Percentiles rank a stretch among this genome's conserved stretches.
phyloP scores from a whole-genome alignment of 2,113 vertebrate species.

The Numenius arquata region DNA sequence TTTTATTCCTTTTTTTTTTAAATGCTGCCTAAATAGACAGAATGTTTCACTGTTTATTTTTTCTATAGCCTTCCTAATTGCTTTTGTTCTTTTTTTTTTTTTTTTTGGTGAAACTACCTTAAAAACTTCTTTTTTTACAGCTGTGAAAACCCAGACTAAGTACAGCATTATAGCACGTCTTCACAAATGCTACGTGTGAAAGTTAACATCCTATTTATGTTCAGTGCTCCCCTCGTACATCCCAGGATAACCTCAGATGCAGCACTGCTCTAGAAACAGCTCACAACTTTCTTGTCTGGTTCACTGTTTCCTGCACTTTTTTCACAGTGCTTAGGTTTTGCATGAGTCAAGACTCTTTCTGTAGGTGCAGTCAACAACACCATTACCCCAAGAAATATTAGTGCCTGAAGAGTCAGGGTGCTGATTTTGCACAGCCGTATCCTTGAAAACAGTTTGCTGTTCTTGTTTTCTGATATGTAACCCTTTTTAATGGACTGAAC shows the following conservation, averaged over 20 bases:
- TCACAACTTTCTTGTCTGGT: not conserved
- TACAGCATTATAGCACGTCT: not conserved
- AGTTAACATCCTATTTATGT: not conserved
- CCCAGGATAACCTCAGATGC: not conserved
- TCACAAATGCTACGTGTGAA: not conserved
- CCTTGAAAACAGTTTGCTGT: not conserved
- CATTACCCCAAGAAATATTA: not conserved
- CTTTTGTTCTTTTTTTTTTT: not conserved
- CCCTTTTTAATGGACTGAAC: not conserved
- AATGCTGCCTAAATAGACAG: not conserved
- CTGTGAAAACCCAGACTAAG: not conserved
- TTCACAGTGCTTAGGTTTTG: not conserved
- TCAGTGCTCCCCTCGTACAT: not conserved
- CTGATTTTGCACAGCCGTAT: not conserved
- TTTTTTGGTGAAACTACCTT: not conserved
- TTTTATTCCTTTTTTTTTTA: not conserved
- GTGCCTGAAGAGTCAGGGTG: not conserved
- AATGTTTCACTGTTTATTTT: not conserved
- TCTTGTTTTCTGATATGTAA: not conserved
- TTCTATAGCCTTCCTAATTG: not conserved
- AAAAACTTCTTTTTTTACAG: not conserved
- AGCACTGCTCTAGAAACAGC: not conserved
- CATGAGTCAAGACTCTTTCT: not conserved
- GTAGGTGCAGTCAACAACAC: not conserved
- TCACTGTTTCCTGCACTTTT: not conserved